These are phyloP conservation scores for Abrostola triplasia DNA, from an alignment of 2,888 invertebrate species.

Conservation along the genomic window DNA sequence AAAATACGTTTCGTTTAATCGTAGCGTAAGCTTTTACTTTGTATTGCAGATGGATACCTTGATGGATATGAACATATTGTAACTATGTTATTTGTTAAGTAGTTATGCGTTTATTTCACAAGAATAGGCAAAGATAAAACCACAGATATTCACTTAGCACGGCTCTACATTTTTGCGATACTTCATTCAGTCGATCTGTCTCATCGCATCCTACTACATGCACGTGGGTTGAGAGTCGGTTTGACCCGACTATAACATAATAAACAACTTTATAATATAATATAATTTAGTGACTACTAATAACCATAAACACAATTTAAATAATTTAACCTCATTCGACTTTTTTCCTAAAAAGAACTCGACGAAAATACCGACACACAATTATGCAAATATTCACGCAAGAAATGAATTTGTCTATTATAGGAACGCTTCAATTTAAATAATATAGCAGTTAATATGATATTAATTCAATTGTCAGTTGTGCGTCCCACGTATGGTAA, in stretches of 20 bases:
- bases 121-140: not conserved
- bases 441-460: constrained; percentile 54
- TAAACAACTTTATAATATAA: constrained; percentile 1
- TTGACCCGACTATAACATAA: not conserved
- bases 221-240: not conserved
- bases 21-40: no score
- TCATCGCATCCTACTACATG: not conserved
- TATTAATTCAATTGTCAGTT: constrained; percentile 73
- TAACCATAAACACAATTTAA: constrained; percentile 13
- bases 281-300: constrained; percentile 21
- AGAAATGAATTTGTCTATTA: constrained; percentile 50
- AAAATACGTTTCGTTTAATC: no score
- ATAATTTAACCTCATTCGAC: constrained; percentile 30
- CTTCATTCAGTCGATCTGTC: not conserved
- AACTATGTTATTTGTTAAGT: no score
- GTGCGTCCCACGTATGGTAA: constrained; percentile 74
- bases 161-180: not conserved
- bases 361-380: constrained; percentile 22
- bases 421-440: constrained; percentile 47
- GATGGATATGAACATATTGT: no score
- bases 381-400: constrained; percentile 33
- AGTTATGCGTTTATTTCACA: not conserved
- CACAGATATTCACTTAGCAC: not conserved
- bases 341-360: constrained; percentile 1
- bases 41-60: no score